These are phyloP conservation scores for Cairina moschata DNA, from an alignment of 2,113 vertebrate species.

Conservation along the genomic window DNA sequence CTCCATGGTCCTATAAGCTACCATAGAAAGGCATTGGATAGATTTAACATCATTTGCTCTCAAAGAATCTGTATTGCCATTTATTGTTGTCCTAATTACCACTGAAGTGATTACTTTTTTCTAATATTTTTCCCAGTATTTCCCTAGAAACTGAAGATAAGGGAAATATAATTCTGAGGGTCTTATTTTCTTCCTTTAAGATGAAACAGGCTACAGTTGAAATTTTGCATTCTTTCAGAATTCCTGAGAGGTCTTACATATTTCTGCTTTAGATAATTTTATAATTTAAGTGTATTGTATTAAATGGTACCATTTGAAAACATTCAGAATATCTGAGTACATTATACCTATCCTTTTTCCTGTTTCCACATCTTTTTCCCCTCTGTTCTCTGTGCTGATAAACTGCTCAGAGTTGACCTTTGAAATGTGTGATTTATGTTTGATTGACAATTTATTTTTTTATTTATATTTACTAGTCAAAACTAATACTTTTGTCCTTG, in stretches of 20 bases:
- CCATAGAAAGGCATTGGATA: neutral
- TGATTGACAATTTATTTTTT: neutral
- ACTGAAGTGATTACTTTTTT: neutral
- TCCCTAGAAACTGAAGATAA: neutral
- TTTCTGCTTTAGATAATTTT: neutral
- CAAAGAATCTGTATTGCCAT: fast-evolving
- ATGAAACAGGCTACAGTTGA: neutral
- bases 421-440: neutral
- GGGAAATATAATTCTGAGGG: neutral
- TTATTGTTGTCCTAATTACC: neutral
- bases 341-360: neutral
- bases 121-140: neutral
- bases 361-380: neutral
- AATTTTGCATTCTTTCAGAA: neutral
- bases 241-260: neutral
- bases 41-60: neutral
- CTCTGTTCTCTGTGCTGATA: neutral
- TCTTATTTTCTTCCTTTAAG: neutral
- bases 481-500: neutral
- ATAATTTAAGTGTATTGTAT: neutral
- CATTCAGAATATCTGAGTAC: neutral
- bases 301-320: neutral
- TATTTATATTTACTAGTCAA: neutral
- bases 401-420: neutral
- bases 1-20: neutral